These are phyloP conservation scores for Takifugu ocellatus DNA, from an alignment of 2,797 vertebrate genomes.

Conservation along the genomic window DNA sequence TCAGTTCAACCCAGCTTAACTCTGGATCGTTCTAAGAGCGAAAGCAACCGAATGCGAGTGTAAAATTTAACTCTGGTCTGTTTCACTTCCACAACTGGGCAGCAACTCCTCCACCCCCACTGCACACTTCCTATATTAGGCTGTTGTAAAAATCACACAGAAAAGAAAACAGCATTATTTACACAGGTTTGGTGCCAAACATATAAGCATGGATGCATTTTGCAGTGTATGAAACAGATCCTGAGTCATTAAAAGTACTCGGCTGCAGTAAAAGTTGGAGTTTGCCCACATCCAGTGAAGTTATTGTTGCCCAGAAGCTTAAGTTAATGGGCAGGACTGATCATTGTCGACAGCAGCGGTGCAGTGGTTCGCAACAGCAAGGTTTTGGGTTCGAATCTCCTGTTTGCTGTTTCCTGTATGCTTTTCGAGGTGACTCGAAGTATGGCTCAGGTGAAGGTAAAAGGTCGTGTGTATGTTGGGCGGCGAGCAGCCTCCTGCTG, in stretches of 20 bases:
- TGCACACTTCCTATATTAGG: slow-evolving; percentile 55
- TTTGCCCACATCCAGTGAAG: too few relatives aligned
- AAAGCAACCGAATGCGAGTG: not conserved
- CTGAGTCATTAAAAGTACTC: too few relatives aligned
- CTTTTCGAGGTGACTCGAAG: too few relatives aligned
- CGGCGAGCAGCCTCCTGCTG: too few relatives aligned
- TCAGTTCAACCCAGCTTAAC: not conserved
- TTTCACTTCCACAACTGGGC: slow-evolving; percentile 68
- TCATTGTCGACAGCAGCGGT: not conserved
- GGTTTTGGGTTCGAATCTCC: slow-evolving; percentile 1
- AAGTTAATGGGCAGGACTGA: not conserved
- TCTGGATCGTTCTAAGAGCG: not conserved
- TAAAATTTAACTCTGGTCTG: slow-evolving; percentile 5
- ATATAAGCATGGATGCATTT: too few relatives aligned
- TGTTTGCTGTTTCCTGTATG: too few relatives aligned
- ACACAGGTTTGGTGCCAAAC: not conserved
- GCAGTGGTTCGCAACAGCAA: slow-evolving; percentile 1
- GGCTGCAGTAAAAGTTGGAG: too few relatives aligned
- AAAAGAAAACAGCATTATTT: slow-evolving; percentile 11
- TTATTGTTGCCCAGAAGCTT: not conserved
- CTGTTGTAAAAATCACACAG: slow-evolving; percentile 20
- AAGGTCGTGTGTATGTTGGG: too few relatives aligned
- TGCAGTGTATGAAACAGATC: too few relatives aligned
- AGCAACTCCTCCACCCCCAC: slow-evolving; percentile 15
- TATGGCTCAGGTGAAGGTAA: too few relatives aligned